Base-by-base conservation (phyloP, 2,888 invertebrate genomes). In the Eumerus sabulonum region DNA sequence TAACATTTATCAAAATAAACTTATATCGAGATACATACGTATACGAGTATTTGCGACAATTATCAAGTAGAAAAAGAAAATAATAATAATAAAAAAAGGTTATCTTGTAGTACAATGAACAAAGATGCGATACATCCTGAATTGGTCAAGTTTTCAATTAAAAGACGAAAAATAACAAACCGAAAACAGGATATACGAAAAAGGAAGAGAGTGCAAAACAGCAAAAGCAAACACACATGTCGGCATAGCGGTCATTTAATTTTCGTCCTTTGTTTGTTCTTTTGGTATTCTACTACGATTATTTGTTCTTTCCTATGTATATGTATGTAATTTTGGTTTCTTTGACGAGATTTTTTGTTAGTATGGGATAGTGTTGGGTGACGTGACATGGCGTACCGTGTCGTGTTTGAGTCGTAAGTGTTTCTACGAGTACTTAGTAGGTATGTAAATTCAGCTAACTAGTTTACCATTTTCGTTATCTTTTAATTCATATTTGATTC, bases 151-250 rank as follows among this genome's bases (percentile, higher is more conserved):
- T 27, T 7, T 27, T 7, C 3, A 27, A 27, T 27, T 7, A 27
- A 27, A 27, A 4, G 48, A 48, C 18, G 57, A 38, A 48, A 19
- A 70, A 68, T 42, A 51, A n/a, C 4, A 16, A 59, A 42, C 4
- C 13, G 14, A 51, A 62, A 18, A 17, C 14, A 56, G 59, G 45
- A 45, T 36, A 18, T 40, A 53, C 45, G 42, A 63, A 51, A 42
- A 62, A 53, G 18, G 36, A 53, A 14, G 36, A 60, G 18, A 62
- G 79, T 79, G 79, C 79, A 79, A 79, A 79, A 79, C 79, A 79
- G 79, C 79, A 79, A 79, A 79, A 70, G 79, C 79, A 79, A 79
- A 79, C 79, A 79, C 79, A 79, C 79, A 79, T 79, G 79, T 79
- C 79, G 79, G 79, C 79, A 79, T 79, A 79, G 74, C 79, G 74